phyloP scores from a whole-genome alignment of 2,888 invertebrate species.

The Endotricha flammealis region DNA sequence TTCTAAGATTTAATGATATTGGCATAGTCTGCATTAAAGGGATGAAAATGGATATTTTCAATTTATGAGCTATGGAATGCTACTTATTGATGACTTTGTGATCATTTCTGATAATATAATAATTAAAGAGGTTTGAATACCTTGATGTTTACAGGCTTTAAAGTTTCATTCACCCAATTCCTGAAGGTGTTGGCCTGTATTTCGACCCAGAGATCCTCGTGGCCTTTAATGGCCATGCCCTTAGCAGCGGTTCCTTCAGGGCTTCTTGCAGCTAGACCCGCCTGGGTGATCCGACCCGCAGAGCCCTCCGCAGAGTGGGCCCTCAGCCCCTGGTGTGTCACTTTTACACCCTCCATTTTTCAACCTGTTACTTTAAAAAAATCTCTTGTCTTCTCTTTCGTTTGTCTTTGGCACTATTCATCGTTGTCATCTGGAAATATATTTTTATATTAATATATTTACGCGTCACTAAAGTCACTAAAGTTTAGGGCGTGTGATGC shows the following conservation, averaged over 20 bases:
- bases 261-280: slow-evolving; percentile 92
- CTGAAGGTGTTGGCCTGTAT: slow-evolving; percentile 97
- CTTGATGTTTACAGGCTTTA: slow-evolving; percentile 84
- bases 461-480: too few relatives aligned
- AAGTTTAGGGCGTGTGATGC: too few relatives aligned
- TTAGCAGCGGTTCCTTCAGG: slow-evolving; percentile 95
- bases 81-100: too few relatives aligned
- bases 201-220: slow-evolving; percentile 97
- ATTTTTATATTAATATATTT: slow-evolving; percentile 3
- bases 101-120: too few relatives aligned
- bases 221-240: slow-evolving; percentile 96
- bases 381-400: slow-evolving; percentile 27
- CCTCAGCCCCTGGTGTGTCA: slow-evolving; percentile 77
- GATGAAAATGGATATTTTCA: too few relatives aligned
- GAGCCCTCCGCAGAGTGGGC: slow-evolving; percentile 79
- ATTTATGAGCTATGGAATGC: too few relatives aligned
- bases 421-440: slow-evolving; percentile 49
- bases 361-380: slow-evolving; percentile 26
- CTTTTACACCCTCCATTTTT: slow-evolving; percentile 73
- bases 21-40: too few relatives aligned
- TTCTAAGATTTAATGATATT: too few relatives aligned
- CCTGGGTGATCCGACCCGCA: slow-evolving; percentile 82
- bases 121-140: too few relatives aligned
- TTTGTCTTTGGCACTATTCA: slow-evolving; percentile 42
- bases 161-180: slow-evolving; percentile 98